Conservation (phyloP, 1,140 invertebrate genomes). For the Probaryconus sp. region DNA sequence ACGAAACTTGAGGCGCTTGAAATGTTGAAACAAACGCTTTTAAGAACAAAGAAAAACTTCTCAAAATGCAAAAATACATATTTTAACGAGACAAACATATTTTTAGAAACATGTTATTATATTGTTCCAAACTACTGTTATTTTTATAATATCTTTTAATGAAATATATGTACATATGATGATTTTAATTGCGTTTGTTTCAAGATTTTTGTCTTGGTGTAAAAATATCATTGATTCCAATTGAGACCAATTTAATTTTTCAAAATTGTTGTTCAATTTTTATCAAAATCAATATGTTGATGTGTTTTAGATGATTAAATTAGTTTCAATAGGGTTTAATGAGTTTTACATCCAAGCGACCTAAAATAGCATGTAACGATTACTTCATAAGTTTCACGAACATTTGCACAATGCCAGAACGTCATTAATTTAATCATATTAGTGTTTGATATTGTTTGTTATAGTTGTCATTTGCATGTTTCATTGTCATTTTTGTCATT, state of each 20-base stretch:
- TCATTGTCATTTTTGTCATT: slow-evolving; percentile 25
- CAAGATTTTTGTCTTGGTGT: no score
- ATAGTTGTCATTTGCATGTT: slow-evolving; percentile 54
- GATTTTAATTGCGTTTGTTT: not conserved
- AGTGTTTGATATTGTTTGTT: slow-evolving; percentile 57
- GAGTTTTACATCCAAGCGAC: not conserved
- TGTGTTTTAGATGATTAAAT: no score
- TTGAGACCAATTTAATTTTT: not conserved
- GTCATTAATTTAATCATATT: slow-evolving; percentile 41
- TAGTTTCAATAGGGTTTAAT: no score
- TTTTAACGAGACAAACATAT: not conserved
- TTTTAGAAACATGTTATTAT: not conserved
- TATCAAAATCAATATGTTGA: no score
- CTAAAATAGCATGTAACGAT: slow-evolving; percentile 2
- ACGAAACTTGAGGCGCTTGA: slow-evolving; percentile 21
- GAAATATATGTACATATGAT: not conserved
- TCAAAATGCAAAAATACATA: no score
- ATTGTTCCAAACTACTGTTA: no score
- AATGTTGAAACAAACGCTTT: no score
- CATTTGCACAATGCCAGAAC: slow-evolving; percentile 45
- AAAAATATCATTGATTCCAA: not conserved
- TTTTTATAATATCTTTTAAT: no score
- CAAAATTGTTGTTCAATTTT: no score
- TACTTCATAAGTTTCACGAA: slow-evolving; percentile 30
- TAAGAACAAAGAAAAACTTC: no score